Evolutionary conservation across 2,797 vertebrate species (phyloP).

Genomic region (Bryconaethiops microstoma): DNA sequence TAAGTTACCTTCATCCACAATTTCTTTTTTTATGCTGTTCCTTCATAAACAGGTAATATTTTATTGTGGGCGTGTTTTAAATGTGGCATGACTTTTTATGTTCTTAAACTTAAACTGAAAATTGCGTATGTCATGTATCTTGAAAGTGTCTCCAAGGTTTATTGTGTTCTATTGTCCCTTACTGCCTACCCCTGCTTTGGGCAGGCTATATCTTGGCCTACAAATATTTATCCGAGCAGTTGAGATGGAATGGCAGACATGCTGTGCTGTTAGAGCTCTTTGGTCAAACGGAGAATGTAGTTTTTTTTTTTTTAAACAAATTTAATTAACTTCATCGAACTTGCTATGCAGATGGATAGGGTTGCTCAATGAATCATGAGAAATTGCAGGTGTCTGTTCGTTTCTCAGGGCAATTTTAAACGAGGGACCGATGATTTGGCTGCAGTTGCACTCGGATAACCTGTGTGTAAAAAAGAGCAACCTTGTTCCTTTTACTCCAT

Average conservation of each 20-base stretch:
- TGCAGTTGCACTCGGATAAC: too few relatives aligned
- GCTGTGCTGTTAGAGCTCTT: neutral
- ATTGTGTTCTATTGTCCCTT: neutral
- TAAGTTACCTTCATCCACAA: too few relatives aligned
- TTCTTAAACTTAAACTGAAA: too few relatives aligned
- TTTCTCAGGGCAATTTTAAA: neutral
- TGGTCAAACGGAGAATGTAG: neutral
- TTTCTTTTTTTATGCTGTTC: neutral
- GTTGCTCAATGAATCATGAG: neutral
- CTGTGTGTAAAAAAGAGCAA: neutral
- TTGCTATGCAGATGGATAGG: neutral
- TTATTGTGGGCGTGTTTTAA: too few relatives aligned
- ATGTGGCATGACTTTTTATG: too few relatives aligned
- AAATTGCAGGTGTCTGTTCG: neutral
- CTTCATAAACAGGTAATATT: too few relatives aligned
- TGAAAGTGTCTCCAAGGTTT: neutral
- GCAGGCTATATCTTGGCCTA: neutral
- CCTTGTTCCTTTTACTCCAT: too few relatives aligned
- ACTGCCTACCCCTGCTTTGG: neutral
- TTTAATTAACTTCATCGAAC: neutral
- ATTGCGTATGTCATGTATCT: neutral
- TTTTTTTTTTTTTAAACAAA: neutral
- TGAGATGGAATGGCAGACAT: neutral
- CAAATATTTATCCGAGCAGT: neutral
- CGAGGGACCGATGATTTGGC: too few relatives aligned